phyloP scores from a whole-genome alignment of 2,888 invertebrate species.

The Sylvicola fuscatus region DNA sequence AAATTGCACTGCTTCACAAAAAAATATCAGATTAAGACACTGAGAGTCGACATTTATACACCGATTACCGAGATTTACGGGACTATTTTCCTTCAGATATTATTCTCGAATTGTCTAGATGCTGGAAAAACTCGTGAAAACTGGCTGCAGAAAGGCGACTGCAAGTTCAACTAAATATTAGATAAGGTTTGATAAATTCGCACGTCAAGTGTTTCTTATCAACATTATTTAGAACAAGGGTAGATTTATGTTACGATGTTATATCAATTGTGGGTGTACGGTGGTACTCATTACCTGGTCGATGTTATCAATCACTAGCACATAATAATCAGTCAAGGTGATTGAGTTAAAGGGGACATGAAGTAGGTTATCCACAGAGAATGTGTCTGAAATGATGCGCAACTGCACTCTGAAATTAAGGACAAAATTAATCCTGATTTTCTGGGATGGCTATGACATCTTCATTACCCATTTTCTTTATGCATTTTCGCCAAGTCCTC shows the following conservation, averaged over 20 bases:
- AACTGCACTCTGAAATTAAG: constrained; percentile 4
- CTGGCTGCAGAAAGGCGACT: too few species aligned
- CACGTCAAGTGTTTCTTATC: not conserved
- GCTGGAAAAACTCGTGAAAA: too few species aligned
- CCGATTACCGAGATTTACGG: too few species aligned
- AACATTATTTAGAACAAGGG: not conserved
- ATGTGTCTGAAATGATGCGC: constrained; percentile 3
- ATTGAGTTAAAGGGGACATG: constrained; percentile 1
- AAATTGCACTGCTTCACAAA: too few species aligned
- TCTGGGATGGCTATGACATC: too few species aligned
- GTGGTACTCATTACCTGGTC: constrained; percentile 6
- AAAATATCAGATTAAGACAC: too few species aligned
- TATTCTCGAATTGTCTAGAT: too few species aligned
- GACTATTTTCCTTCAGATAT: too few species aligned
- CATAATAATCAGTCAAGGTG: constrained; percentile 15
- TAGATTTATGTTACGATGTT: not conserved
- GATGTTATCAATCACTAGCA: constrained; percentile 17
- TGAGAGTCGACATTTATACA: too few species aligned
- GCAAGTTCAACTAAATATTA: too few species aligned
- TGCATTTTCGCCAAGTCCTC: constrained; percentile 7
- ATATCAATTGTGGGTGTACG: not conserved
- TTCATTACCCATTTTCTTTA: not conserved
- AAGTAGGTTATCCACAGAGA: not conserved
- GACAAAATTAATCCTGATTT: not conserved
- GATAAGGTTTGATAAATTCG: not conserved